phyloP scores from a whole-genome alignment of 2,888 invertebrate species.

The Pristionchus maxplancki region DNA sequence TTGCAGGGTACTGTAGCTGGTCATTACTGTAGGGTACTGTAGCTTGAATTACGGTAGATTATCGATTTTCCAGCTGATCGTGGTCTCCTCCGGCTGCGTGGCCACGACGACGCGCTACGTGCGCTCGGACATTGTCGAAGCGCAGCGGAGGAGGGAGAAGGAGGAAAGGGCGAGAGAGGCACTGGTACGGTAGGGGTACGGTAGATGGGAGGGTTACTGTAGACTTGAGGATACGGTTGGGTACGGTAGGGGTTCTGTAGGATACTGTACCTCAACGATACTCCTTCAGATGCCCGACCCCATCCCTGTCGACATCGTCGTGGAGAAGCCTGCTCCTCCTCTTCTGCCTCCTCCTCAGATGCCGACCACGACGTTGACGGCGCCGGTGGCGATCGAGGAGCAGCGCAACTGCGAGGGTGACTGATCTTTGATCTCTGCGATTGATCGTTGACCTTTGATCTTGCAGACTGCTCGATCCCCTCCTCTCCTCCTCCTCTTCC shows the following conservation, averaged over 20 bases:
- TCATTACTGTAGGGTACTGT: no score
- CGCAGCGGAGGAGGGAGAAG: constrained; percentile 49
- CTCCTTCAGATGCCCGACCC: neutral
- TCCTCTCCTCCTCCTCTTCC: neutral
- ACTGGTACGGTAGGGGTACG: neutral
- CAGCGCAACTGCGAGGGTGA: neutral
- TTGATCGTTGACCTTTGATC: neutral
- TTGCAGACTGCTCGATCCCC: neutral
- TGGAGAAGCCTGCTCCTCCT: neutral
- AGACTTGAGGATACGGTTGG: neutral
- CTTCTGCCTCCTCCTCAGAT: neutral
- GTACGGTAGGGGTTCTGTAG: neutral
- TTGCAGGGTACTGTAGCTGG: no score
- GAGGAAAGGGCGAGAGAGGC: constrained; percentile 15
- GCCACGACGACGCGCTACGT: constrained; percentile 36
- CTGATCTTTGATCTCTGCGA: neutral
- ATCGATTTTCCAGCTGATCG: constrained; percentile 28
- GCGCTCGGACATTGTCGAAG: constrained; percentile 38
- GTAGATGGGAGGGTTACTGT: constrained; percentile 1
- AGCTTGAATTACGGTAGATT: neutral
- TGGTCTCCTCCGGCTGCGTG: constrained; percentile 24
- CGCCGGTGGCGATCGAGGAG: neutral
- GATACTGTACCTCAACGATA: neutral
- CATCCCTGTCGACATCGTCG: neutral
- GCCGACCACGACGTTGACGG: no score